These are phyloP conservation scores for Grammomys dolichurus DNA, from an alignment of 2,113 vertebrate species.

Conservation along the genomic window DNA sequence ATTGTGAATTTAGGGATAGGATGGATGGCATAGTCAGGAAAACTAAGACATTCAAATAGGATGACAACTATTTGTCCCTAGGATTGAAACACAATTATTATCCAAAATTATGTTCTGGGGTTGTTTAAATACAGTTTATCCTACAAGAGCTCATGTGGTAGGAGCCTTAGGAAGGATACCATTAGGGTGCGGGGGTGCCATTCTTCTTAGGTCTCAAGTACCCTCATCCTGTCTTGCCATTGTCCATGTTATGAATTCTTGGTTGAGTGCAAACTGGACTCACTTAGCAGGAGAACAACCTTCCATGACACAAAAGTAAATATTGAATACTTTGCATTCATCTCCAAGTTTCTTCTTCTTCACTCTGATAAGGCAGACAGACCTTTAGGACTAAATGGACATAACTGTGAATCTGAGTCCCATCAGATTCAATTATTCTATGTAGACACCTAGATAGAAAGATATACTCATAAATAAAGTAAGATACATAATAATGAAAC, in stretches of 20 bases:
- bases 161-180: neutral
- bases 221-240: neutral
- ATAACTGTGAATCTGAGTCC: neutral
- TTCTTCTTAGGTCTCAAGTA: too few species aligned
- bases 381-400: neutral
- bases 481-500: neutral
- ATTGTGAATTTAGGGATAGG: neutral
- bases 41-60: neutral
- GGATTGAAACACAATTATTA: neutral
- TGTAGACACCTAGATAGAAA: neutral
- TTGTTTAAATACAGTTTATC: neutral
- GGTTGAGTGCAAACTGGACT: neutral
- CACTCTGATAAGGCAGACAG: neutral
- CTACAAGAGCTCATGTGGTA: too few species aligned
- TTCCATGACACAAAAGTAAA: neutral
- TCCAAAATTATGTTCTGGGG: neutral
- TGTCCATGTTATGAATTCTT: neutral
- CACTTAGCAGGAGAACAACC: neutral
- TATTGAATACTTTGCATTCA: neutral
- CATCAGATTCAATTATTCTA: neutral
- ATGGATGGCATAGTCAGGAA: neutral
- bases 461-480: neutral
- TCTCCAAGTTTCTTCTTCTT: neutral
- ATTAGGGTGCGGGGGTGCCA: neutral
- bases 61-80: slow-evolving; percentile 16